Base-by-base conservation (phyloP, 1,140 invertebrate genomes). In the Ceratoteleas bidentatus region DNA sequence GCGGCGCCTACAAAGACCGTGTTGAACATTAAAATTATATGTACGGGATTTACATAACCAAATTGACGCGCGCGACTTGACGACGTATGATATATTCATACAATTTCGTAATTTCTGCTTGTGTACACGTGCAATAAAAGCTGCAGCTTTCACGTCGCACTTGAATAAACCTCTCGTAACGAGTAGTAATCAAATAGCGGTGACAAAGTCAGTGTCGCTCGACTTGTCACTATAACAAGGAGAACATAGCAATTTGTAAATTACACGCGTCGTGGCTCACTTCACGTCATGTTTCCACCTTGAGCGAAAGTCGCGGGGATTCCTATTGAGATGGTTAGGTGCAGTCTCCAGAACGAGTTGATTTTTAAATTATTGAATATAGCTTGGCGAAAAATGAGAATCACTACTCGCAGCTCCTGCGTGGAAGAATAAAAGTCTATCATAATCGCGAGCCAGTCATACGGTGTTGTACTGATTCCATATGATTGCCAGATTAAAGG, bases 151-250 rank as follows among this genome's bases (percentile, higher is more conserved):
- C 54, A 49, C 66, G 54, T 40, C 60, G 62, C 54, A 81, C 57
- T 72, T 69, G 66, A 76, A 81, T 81, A 65, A 81, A 66, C 61
- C 66, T 61, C 72, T 75, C 60, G 53, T 81, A 81, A 75, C 79
- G 60, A 75, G 72, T 61, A 72, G 72, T 81, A 81, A 75, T 81
- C 79, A 76, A 81, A 76, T 72, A 76, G 79, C 40, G 66, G 72
- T 14, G 70, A 81, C 66, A 76, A 76, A 81, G 72, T 76, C 66
- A 72, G 45, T 32, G 60, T 66, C 58, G 65, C 50, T 70, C 60
- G 52, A 82, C 66, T 68, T 77, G 68, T 68, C 57, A 53, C 52
- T 53, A 45, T 69, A 74, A 73, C 73, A 72, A 72, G 70, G 68
- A 68, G 52, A 62, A 77, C 62, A 58, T 43, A 56, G 73, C 64